Conservation (phyloP, 1,140 invertebrate genomes). For the Bombus breviceps region DNA sequence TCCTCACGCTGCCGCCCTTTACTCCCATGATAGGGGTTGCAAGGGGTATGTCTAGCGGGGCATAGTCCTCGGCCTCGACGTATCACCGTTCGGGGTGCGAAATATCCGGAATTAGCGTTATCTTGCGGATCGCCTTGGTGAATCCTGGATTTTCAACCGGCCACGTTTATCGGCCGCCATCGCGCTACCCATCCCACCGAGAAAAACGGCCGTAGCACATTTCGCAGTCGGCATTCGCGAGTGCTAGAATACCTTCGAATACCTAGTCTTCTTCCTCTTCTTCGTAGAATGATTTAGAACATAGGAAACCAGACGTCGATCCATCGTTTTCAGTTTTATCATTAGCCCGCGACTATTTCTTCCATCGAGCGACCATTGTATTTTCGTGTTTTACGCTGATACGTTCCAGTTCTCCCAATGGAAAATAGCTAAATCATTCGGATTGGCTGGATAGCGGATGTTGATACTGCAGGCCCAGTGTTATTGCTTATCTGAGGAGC, state of each 20-base stretch:
- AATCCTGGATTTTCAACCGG: conserved; percentile 48
- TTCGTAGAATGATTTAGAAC: background rate
- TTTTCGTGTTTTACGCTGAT: background rate
- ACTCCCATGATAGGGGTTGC: conserved; percentile 73
- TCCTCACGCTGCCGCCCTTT: conserved; percentile 59
- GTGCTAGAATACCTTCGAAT: background rate
- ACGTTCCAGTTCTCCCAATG: background rate
- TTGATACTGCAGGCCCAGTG: conserved; percentile 43
- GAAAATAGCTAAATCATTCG: conserved; percentile 29
- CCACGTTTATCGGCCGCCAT: conserved; percentile 30
- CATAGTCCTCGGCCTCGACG: conserved; percentile 59
- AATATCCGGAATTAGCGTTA: conserved; percentile 74
- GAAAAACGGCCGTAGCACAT: conserved; percentile 23
- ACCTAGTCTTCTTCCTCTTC: background rate
- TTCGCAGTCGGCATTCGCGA: background rate
- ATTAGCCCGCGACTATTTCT: background rate
- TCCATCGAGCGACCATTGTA: background rate
- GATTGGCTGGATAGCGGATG: conserved; percentile 46
- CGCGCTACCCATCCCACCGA: background rate
- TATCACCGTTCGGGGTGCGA: conserved; percentile 69
- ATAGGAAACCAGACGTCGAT: background rate
- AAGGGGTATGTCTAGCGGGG: conserved; percentile 74
- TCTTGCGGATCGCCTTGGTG: conserved; percentile 62
- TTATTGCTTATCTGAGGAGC: conserved; percentile 55
- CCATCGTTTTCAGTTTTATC: too few relatives aligned